Evolutionary conservation across 2,113 vertebrate species (phyloP).

Genomic region (Dromiciops gliroides): DNA sequence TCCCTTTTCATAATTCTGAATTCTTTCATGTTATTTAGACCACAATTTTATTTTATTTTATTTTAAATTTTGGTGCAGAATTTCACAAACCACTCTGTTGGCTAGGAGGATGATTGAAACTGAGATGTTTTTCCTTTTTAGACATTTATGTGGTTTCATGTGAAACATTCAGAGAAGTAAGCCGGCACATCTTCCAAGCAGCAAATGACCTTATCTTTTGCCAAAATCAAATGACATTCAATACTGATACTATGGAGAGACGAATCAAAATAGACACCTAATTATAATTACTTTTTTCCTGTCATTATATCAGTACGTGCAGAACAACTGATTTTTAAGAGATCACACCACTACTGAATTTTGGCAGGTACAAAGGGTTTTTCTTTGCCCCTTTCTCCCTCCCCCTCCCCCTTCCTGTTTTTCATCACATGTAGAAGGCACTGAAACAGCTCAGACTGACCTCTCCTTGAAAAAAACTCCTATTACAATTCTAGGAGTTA

Average conservation of each 20-base stretch:
- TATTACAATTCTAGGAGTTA: constrained; percentile 58
- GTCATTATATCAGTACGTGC: constrained; percentile 84
- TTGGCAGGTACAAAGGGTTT: constrained; percentile 81
- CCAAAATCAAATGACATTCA: constrained; percentile 88
- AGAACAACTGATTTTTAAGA: constrained; percentile 85
- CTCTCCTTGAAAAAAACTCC: constrained; percentile 59
- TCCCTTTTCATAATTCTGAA: constrained; percentile 47
- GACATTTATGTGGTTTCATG: constrained; percentile 54
- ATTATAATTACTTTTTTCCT: constrained; percentile 86
- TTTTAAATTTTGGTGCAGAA: constrained; percentile 63
- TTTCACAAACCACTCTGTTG: constrained; percentile 60
- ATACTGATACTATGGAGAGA: constrained; percentile 85
- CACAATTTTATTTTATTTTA: constrained; percentile 62
- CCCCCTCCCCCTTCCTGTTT: constrained; percentile 67
- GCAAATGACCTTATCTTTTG: constrained; percentile 82
- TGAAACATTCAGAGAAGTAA: constrained; percentile 72
- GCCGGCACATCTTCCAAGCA: constrained; percentile 71
- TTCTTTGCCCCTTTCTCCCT: constrained; percentile 57
- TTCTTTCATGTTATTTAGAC: constrained; percentile 42
- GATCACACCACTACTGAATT: constrained; percentile 79
- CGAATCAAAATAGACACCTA: constrained; percentile 87
- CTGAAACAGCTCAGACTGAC: constrained; percentile 70
- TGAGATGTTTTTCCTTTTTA: constrained; percentile 66
- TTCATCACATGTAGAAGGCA: constrained; percentile 75
- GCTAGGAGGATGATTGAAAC: constrained; percentile 51